phyloP scores from a whole-genome alignment of 2,797 vertebrate genomes.

The Sparidentex hasta region DNA sequence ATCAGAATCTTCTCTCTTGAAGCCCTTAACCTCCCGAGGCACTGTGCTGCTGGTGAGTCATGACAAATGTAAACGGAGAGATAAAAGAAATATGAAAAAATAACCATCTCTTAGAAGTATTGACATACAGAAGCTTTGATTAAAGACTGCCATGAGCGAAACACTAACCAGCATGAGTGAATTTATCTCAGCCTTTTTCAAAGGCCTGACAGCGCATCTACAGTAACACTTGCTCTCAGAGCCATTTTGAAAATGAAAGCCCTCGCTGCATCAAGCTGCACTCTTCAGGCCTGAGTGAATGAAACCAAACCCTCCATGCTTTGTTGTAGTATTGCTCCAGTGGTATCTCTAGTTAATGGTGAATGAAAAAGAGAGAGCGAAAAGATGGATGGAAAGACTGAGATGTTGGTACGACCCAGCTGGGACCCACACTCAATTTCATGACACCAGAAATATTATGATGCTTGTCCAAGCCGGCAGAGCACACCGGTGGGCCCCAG shows the following conservation, averaged over 20 bases:
- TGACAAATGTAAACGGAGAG: slow-evolving; percentile 48
- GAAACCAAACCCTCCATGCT: slow-evolving; percentile 47
- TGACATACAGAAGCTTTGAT: slow-evolving; percentile 61
- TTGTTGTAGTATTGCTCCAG: slow-evolving; percentile 40
- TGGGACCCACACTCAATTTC: slow-evolving; percentile 70
- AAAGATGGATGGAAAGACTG: slow-evolving; percentile 59
- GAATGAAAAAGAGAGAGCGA: slow-evolving; percentile 42
- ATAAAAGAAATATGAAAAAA: slow-evolving; percentile 21
- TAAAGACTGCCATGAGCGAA: slow-evolving; percentile 37
- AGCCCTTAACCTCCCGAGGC: slow-evolving; percentile 52
- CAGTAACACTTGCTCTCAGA: slow-evolving; percentile 48
- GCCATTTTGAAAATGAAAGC: slow-evolving; percentile 65
- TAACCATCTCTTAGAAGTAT: slow-evolving; percentile 54
- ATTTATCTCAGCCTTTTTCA: slow-evolving; percentile 54
- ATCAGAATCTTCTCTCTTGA: slow-evolving; percentile 25
- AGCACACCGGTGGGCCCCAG: slow-evolving; percentile 54
- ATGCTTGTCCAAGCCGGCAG: slow-evolving; percentile 46
- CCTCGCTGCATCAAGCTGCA: slow-evolving; percentile 35
- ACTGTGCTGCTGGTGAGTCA: slow-evolving; percentile 25
- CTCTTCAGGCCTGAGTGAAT: slow-evolving; percentile 35
- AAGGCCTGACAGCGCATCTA: slow-evolving; percentile 49
- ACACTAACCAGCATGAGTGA: slow-evolving; percentile 38
- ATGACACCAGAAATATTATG: slow-evolving; percentile 66
- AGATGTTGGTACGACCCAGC: slow-evolving; percentile 68
- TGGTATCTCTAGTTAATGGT: slow-evolving; percentile 51